Percentiles rank a stretch among this genome's conserved stretches.
Conservation (phyloP, 2,113 vertebrate genomes). For the Ploceus nigricollis region DNA sequence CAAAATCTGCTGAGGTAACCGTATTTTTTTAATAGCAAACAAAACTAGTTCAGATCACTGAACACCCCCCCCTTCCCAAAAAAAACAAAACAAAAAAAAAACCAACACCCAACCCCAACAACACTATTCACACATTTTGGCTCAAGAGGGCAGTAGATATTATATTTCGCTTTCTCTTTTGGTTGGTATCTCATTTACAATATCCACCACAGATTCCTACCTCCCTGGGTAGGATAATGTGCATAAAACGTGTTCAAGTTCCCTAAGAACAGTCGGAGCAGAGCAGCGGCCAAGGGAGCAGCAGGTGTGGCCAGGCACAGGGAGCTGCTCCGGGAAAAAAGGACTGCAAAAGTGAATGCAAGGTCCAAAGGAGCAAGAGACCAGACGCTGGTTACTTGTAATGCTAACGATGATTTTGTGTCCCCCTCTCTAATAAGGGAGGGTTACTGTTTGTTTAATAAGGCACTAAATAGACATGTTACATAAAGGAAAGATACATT, state of each 20-base stretch:
- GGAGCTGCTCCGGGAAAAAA: background rate
- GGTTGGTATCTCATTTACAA: conserved; percentile 8
- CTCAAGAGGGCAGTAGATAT: conserved; percentile 59
- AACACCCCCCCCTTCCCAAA: background rate
- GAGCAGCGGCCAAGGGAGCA: background rate
- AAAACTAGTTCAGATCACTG: background rate
- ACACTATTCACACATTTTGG: conserved; percentile 14
- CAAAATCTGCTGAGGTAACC: conserved; percentile 40
- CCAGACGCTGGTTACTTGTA: conserved; percentile 9
- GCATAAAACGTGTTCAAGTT: conserved; percentile 56
- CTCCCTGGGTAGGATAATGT: conserved; percentile 40
- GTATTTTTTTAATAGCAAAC: background rate
- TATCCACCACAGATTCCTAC: conserved; percentile 11
- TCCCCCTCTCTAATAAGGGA: background rate
- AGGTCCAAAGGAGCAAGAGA: conserved; percentile 24
- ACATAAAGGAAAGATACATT: conserved; percentile 62
- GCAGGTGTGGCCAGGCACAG: background rate
- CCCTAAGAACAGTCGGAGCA: background rate
- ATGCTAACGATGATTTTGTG: background rate
- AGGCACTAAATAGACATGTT: conserved; percentile 76
- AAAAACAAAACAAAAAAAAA: background rate
- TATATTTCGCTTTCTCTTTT: conserved; percentile 29
- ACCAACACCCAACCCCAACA: background rate
- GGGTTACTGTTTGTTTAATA: conserved; percentile 54
- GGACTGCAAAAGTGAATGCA: conserved; percentile 13